Evolutionary conservation across 2,888 invertebrate genomes (phyloP), one percentile per base, ranked within the genome.

Genomic region (Heliconius ismenius): DNA sequence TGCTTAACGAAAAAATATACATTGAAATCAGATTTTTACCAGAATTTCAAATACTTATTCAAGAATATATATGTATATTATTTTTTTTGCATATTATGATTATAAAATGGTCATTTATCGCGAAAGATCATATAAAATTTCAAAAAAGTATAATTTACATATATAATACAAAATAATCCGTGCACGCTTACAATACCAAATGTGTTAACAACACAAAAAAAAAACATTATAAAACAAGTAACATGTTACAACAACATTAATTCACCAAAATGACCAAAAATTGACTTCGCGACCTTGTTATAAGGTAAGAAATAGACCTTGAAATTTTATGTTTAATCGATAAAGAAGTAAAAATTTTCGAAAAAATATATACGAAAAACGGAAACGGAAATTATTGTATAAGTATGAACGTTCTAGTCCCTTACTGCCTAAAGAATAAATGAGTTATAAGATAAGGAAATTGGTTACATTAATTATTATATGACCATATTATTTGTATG

Each of bases 251-350:
- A 67, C 39, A 67, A 67, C 15, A 65, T 65, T 15, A n/a, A 26
- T 67, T 39, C 15, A 67, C 64, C 26, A 62, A 67, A 24, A 67
- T 67, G 3, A 39, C 24, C 67, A 39, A 43, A 39, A 62, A 62
- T 67, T 39, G 9, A 67, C 10, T n/a, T n/a, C 67, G 15, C 39
- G 67, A 67, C 39, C 39, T 67, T 39, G 7, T 39, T 39, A 13
- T 43, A 67, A 67, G 39, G 58, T 36, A 70, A 24, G n/a, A 70
- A 58, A n/a, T 15, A 32, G 54, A n/a, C 70, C 70, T 70, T 70
- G 58, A 70, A 39, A 32, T 32, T 58, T 70, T 58, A 15, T 32
- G n/a, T 58, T 58, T n/a, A 32, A 15, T 32, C 54, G 15, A 58
- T 70, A 13, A 15, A 6, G 32, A 70, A n/a, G 15, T 21, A n/a